Conservation (phyloP, 2,113 vertebrate species). For the Herpailurus yagouaroundi region DNA sequence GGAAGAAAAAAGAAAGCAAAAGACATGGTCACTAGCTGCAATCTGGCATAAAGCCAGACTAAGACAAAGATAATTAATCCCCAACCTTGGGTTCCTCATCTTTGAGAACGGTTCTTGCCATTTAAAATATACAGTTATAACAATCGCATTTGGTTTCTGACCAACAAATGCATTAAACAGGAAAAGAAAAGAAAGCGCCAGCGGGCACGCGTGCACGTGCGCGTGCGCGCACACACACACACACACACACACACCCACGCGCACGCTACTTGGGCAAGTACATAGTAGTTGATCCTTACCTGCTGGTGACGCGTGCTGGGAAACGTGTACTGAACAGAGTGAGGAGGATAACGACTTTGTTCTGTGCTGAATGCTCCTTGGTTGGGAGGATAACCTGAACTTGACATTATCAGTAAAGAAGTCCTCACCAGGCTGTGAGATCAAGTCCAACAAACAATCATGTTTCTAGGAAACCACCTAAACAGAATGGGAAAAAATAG, state of each 20-base stretch:
- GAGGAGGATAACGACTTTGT: constrained; percentile 94
- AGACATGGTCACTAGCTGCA: neutral
- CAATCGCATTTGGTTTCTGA: constrained; percentile 2
- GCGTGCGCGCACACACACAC: neutral
- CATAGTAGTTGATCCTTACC: constrained; percentile 84
- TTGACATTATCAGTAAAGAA: constrained; percentile 94
- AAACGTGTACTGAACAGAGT: constrained; percentile 97
- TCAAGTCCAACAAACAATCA: constrained; percentile 89
- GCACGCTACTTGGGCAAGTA: neutral
- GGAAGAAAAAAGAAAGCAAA: neutral
- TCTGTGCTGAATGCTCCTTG: constrained; percentile 98
- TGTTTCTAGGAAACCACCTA: constrained; percentile 93
- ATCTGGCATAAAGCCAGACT: constrained; percentile 14
- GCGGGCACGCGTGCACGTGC: accelerated
- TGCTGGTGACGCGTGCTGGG: constrained; percentile 92
- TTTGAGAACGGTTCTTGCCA: neutral
- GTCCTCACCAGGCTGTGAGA: constrained; percentile 88
- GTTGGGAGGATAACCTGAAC: constrained; percentile 97
- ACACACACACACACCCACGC: neutral
- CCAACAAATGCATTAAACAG: neutral
- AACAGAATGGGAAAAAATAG: constrained; percentile 78
- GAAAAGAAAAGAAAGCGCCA: neutral
- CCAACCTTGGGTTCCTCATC: neutral
- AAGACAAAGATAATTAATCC: constrained; percentile 18
- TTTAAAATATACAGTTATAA: neutral